Percentiles rank a stretch among this genome's conserved stretches.
Conservation (phyloP, 2,888 invertebrate species). For the Dryococelus australis region DNA sequence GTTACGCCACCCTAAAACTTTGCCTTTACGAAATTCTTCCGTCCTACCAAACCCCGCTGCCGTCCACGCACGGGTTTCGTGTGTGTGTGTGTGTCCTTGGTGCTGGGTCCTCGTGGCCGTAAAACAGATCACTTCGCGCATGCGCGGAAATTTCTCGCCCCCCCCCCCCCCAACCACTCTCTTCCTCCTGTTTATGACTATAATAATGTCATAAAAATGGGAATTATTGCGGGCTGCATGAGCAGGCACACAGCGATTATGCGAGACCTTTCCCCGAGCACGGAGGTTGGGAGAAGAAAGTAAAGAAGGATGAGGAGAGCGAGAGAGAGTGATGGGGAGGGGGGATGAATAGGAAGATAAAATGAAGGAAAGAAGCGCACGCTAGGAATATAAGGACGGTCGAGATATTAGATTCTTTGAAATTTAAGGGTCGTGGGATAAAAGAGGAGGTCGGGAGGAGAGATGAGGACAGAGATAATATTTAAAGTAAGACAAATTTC, state of each 20-base stretch:
- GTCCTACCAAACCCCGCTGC: not conserved
- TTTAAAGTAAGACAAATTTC: conserved; percentile 35
- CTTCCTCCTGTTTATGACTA: conserved; percentile 20
- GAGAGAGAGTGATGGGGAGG: conserved; percentile 28
- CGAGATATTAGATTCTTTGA: conserved; percentile 24
- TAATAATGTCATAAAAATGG: conserved; percentile 38
- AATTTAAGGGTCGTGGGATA: not conserved
- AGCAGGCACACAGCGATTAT: conserved; percentile 11
- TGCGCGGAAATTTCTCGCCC: not conserved
- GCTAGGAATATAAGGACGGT: conserved; percentile 12
- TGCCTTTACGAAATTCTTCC: not conserved
- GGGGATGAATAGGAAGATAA: conserved; percentile 25
- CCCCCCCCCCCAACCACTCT: not conserved
- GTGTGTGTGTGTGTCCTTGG: not conserved
- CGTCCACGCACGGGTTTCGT: not conserved
- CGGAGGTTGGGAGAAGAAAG: conserved; percentile 23
- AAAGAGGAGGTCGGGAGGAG: not conserved
- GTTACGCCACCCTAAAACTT: not conserved
- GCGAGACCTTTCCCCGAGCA: not conserved
- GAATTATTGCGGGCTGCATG: conserved; percentile 33
- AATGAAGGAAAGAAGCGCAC: conserved; percentile 28
- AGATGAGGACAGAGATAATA: not conserved
- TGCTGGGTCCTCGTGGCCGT: not conserved
- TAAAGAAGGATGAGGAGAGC: conserved; percentile 29
- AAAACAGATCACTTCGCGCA: not conserved